These are phyloP conservation scores for Nephrotoma flavescens DNA, from an alignment of 2,888 invertebrate species.

Conservation along the genomic window DNA sequence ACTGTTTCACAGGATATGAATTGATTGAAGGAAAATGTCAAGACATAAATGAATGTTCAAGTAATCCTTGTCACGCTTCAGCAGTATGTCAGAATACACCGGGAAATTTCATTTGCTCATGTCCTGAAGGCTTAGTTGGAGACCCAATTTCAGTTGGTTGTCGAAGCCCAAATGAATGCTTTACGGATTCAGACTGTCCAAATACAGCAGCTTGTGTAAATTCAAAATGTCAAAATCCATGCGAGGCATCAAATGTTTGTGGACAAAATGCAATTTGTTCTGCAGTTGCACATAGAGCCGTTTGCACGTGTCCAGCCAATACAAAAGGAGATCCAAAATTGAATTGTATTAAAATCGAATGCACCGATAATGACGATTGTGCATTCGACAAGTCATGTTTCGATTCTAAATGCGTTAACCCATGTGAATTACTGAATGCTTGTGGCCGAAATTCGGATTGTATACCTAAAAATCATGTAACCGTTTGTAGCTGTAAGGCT, in stretches of 20 bases:
- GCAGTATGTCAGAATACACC: constrained; percentile 64
- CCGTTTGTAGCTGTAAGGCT: constrained; percentile 67
- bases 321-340: constrained; percentile 61
- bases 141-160: constrained; percentile 62
- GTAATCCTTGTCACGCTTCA: constrained; percentile 63
- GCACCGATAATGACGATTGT: constrained; percentile 65
- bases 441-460: constrained; percentile 73
- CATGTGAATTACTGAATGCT: constrained; percentile 65
- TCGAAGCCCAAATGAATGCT: constrained; percentile 68
- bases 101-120: constrained; percentile 64
- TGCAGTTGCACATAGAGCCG: constrained; percentile 49
- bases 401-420: constrained; percentile 64
- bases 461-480: constrained; percentile 58
- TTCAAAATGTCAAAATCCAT: constrained; percentile 64
- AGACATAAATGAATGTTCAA: constrained; percentile 67
- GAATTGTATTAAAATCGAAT: constrained; percentile 61
- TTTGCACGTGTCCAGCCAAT: constrained; percentile 60
- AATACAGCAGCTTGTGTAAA: constrained; percentile 58
- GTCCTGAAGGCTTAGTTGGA: constrained; percentile 64
- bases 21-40: constrained; percentile 51
- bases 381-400: constrained; percentile 54
- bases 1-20: constrained; percentile 60
- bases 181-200: constrained; percentile 65
- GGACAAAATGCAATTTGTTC: constrained; percentile 63
- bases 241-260: constrained; percentile 48